Percentiles rank a stretch among this genome's conserved stretches.
These are phyloP conservation scores for Tetragnatha montana DNA, from an alignment of 2,888 invertebrate genomes.

Conservation along the genomic window DNA sequence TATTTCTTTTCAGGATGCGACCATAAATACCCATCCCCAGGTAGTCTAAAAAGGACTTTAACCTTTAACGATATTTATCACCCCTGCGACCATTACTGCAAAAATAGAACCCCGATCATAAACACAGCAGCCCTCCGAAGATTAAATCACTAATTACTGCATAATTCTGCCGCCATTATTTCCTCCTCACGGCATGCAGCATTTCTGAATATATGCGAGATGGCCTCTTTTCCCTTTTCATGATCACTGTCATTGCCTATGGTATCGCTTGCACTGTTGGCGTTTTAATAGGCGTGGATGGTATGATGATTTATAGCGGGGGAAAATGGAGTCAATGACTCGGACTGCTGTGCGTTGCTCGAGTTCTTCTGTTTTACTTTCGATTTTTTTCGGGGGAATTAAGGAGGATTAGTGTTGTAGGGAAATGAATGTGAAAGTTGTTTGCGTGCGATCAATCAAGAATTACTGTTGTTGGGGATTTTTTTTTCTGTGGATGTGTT, in stretches of 20 bases:
- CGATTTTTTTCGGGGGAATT: neutral
- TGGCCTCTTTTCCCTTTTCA: constrained; percentile 47
- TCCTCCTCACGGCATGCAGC: constrained; percentile 6
- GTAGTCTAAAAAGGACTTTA: neutral
- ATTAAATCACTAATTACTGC: constrained; percentile 21
- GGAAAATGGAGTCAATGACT: neutral
- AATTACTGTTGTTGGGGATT: no score
- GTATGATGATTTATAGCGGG: neutral
- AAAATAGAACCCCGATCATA: constrained; percentile 14
- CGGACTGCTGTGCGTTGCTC: neutral
- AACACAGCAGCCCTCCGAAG: neutral
- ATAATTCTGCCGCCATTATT: neutral
- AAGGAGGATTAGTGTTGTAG: neutral
- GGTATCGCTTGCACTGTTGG: constrained; percentile 47
- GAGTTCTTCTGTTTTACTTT: neutral
- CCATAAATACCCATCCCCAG: neutral
- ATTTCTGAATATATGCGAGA: neutral
- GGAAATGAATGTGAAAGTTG: no score
- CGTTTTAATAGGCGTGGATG: neutral
- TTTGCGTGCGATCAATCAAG: no score
- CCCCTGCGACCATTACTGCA: neutral
- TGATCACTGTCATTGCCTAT: constrained; percentile 37
- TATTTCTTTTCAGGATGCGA: no score
- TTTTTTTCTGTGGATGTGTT: no score
- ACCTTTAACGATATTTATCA: constrained; percentile 1